A percentile compares a stretch with the other conserved stretches of the same genome.
These are phyloP conservation scores for Crossocerus cetratus DNA, from an alignment of 2,888 invertebrate species.

Conservation along the genomic window DNA sequence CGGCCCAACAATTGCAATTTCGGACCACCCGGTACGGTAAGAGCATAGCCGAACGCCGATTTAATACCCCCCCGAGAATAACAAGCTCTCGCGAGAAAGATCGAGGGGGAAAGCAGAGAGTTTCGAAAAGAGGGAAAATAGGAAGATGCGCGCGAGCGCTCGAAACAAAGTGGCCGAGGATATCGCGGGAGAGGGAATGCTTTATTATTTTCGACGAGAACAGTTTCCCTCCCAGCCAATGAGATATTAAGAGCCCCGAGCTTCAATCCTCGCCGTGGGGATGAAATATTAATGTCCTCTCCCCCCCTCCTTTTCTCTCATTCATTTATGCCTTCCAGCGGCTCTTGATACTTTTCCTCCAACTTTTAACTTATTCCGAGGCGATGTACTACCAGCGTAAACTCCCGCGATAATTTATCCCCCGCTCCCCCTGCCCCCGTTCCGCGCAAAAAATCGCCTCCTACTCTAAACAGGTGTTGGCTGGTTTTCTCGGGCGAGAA, in stretches of 20 bases:
- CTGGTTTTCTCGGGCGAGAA: too few relatives aligned
- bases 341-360: background rate
- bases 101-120: background rate
- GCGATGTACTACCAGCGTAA: background rate
- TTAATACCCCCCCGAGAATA: background rate
- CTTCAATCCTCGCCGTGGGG: constrained; percentile 4
- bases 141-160: constrained; percentile 30
- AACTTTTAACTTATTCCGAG: background rate
- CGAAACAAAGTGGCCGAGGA: constrained; percentile 12
- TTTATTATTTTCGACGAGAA: constrained; percentile 47
- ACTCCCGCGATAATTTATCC: background rate
- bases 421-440: too few relatives aligned
- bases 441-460: background rate
- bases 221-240: constrained; percentile 47
- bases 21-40: background rate
- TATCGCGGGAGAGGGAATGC: constrained; percentile 33
- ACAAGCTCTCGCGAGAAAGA: background rate
- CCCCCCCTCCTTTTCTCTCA: background rate
- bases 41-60: too few relatives aligned
- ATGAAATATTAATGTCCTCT: constrained; percentile 1
- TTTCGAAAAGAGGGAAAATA: constrained; percentile 32
- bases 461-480: too few relatives aligned
- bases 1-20: background rate
- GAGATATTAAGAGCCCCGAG: constrained; percentile 48
- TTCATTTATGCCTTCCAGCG: background rate